Evolutionary conservation across 2,113 vertebrate genomes (phyloP).

Genomic region (Anser brachyrhynchus): DNA sequence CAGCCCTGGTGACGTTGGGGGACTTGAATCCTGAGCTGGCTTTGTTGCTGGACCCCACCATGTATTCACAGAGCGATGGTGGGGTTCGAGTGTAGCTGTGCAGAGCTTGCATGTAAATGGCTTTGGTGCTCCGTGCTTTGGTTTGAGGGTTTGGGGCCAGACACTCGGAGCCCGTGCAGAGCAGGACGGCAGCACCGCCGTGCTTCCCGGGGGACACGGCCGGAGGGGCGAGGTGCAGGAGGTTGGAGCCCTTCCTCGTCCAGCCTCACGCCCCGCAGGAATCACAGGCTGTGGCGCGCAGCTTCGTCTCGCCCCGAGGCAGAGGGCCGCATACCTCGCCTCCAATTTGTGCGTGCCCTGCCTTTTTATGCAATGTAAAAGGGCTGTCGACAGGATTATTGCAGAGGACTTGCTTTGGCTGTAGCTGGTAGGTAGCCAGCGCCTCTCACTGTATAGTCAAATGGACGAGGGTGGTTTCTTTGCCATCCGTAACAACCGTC

Average conservation of each 20-base stretch:
- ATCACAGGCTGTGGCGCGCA: conserved; percentile 59
- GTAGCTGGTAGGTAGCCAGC: not conserved
- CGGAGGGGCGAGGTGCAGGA: not conserved
- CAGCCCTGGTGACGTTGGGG: not conserved
- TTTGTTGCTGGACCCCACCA: not conserved
- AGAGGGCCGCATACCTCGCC: conserved; percentile 51
- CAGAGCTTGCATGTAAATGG: not conserved
- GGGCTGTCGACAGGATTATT: conserved; percentile 45
- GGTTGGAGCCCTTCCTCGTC: conserved; percentile 48
- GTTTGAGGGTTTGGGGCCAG: not conserved
- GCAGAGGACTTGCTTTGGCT: conserved; percentile 4
- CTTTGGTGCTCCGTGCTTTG: not conserved
- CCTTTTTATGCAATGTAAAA: conserved; percentile 42
- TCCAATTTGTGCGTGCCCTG: conserved; percentile 59
- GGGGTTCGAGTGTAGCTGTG: not conserved
- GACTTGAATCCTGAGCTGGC: not conserved
- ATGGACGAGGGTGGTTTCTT: conserved; percentile 19
- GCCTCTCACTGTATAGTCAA: not conserved
- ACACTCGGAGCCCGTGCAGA: not conserved
- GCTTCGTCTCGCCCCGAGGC: conserved; percentile 63
- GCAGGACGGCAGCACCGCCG: not conserved
- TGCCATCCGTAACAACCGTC: not conserved
- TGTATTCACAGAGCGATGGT: fast-evolving
- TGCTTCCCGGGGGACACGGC: not conserved
- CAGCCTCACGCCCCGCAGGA: conserved; percentile 58